A percentile compares a stretch with the other conserved stretches of the same genome.
These are phyloP conservation scores for Tipula helvola DNA, from an alignment of 2,888 invertebrate species.

Conservation along the genomic window DNA sequence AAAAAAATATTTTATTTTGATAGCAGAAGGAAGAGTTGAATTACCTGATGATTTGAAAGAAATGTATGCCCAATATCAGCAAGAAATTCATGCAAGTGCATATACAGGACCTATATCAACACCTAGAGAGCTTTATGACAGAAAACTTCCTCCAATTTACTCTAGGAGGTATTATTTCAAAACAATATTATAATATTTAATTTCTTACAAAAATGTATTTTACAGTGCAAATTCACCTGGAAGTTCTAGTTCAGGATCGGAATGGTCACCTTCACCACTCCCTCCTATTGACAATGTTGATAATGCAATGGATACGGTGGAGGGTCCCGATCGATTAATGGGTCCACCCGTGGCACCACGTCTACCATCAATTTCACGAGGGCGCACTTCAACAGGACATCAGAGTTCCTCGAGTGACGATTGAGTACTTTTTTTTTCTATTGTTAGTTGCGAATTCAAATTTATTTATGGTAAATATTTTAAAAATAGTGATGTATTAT, in stretches of 20 bases:
- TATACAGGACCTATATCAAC: conserved; percentile 40
- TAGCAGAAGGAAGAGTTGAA: conserved; percentile 50
- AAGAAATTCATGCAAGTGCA: conserved; percentile 74
- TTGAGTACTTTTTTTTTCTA: neutral
- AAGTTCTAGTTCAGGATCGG: conserved; percentile 34
- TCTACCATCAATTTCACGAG: conserved; percentile 24
- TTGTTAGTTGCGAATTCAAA: neutral
- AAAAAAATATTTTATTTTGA: conserved; percentile 21
- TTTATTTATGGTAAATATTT: neutral
- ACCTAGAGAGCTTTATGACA: conserved; percentile 29
- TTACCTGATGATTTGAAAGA: conserved; percentile 66
- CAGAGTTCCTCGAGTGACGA: conserved; percentile 18
- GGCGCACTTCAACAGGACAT: conserved; percentile 15
- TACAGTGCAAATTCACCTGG: conserved; percentile 31
- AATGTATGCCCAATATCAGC: conserved; percentile 69
- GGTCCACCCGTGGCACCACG: conserved; percentile 30
- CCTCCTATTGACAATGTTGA: conserved; percentile 16
- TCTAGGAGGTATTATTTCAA: conserved; percentile 29
- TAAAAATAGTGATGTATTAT: neutral
- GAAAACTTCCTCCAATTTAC: conserved; percentile 34
- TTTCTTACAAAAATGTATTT: neutral
- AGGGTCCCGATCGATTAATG: conserved; percentile 27
- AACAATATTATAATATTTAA: neutral
- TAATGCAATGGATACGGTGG: conserved; percentile 16
- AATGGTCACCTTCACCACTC: conserved; percentile 33